Percentiles rank a stretch among this genome's conserved stretches.
phyloP scores from a whole-genome alignment of 2,888 invertebrate genomes.

The Andrena bucephala region DNA sequence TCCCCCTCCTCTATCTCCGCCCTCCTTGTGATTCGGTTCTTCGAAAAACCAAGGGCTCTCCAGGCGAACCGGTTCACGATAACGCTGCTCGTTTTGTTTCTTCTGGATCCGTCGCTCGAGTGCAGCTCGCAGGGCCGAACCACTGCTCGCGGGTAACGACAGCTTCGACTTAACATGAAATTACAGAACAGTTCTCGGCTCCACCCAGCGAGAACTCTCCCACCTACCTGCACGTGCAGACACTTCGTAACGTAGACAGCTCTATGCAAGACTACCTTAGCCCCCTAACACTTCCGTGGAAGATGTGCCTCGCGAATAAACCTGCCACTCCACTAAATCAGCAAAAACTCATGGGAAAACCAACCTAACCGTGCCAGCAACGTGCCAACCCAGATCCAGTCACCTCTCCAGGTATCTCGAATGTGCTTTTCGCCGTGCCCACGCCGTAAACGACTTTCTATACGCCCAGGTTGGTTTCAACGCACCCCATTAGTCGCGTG shows the following conservation, averaged over 20 bases:
- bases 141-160: background rate
- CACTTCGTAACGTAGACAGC: slow-evolving; percentile 40
- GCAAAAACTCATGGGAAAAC: slow-evolving; percentile 16
- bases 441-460: background rate
- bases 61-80: slow-evolving; percentile 27
- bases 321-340: background rate
- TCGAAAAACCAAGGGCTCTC: slow-evolving; percentile 55
- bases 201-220: background rate
- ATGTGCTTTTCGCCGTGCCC: slow-evolving; percentile 4
- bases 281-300: slow-evolving; percentile 5
- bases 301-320: background rate
- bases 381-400: background rate
- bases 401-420: background rate
- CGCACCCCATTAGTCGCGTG: background rate
- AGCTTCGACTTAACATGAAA: background rate
- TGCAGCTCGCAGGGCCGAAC: background rate
- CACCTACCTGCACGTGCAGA: slow-evolving; percentile 3
- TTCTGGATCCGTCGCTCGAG: background rate
- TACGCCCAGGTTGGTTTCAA: slow-evolving; percentile 13
- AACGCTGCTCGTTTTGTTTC: slow-evolving; percentile 49
- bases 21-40: slow-evolving; percentile 48
- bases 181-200: no score
- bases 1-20: slow-evolving; percentile 19
- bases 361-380: no score
- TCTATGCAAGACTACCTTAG: slow-evolving; percentile 44